Evolutionary conservation across 2,797 vertebrate genomes (phyloP).

Genomic region (Apogon hyalosoma): DNA sequence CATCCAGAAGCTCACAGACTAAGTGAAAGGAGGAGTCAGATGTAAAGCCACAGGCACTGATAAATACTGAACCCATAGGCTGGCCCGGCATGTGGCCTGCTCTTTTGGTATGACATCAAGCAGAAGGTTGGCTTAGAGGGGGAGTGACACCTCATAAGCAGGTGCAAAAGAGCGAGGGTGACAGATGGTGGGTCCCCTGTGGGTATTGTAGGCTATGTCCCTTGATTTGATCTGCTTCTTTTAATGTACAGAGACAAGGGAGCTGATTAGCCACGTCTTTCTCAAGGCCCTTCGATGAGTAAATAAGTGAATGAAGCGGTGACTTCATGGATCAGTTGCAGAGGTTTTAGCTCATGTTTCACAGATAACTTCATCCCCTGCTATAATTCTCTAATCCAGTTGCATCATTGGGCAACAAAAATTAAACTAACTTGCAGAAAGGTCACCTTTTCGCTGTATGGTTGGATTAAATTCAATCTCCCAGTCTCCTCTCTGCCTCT

Average conservation of each 20-base stretch:
- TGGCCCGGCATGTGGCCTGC: slow-evolving; percentile 28
- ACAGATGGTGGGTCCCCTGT: slow-evolving; percentile 67
- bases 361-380: slow-evolving; percentile 61
- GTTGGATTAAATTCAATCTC: slow-evolving; percentile 79
- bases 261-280: slow-evolving; percentile 52
- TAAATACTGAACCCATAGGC: slow-evolving; percentile 26
- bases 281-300: slow-evolving; percentile 27
- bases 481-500: slow-evolving; percentile 65
- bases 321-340: slow-evolving; percentile 34
- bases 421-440: slow-evolving; percentile 72
- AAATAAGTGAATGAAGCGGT: slow-evolving; percentile 41
- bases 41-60: slow-evolving; percentile 18
- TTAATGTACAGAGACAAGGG: slow-evolving; percentile 47
- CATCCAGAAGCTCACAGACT: slow-evolving; percentile 21
- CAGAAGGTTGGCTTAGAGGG: slow-evolving; percentile 53
- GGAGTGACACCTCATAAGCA: slow-evolving; percentile 60
- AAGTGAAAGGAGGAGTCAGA: slow-evolving; percentile 25
- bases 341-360: slow-evolving; percentile 51
- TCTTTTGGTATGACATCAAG: slow-evolving; percentile 65
- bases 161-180: slow-evolving; percentile 55
- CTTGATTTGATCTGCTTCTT: slow-evolving; percentile 53
- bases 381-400: slow-evolving; percentile 76
- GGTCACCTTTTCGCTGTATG: slow-evolving; percentile 70
- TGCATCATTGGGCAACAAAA: slow-evolving; percentile 67
- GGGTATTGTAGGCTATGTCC: slow-evolving; percentile 14